Conservation (phyloP, 2,113 vertebrate genomes). For the Camelus bactrianus region DNA sequence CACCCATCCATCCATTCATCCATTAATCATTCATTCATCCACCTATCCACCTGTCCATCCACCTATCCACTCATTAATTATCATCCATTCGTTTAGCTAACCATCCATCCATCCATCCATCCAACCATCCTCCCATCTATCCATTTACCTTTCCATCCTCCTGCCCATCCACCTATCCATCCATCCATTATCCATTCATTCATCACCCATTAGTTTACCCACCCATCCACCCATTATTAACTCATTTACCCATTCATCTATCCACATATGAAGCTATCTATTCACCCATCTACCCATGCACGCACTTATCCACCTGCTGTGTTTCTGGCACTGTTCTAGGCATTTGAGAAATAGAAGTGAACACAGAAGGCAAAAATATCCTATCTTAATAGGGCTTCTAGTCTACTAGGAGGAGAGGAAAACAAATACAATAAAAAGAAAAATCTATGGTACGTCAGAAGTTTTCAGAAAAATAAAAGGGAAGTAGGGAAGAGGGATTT, state of each 20-base stretch:
- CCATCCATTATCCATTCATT: not conserved
- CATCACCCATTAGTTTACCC: not conserved
- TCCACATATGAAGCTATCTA: not conserved
- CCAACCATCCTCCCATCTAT: not conserved
- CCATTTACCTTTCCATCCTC: not conserved
- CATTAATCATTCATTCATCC: not conserved
- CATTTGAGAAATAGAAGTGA: not conserved
- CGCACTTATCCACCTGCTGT: not conserved
- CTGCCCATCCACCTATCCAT: not conserved
- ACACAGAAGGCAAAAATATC: not conserved
- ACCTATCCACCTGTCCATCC: not conserved
- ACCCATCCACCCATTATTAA: not conserved
- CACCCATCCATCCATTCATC: not conserved
- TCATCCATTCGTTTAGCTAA: not conserved
- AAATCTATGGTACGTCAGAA: not conserved
- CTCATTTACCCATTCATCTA: not conserved
- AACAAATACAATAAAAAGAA: not conserved
- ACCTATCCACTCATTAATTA: not conserved
- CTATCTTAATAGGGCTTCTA: not conserved
- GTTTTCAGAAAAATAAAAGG: not conserved
- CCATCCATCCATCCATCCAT: not conserved
- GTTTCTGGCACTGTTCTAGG: not conserved
- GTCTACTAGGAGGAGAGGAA: not conserved
- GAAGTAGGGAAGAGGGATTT: not conserved
- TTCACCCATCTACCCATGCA: not conserved